Conservation (phyloP, 2,113 vertebrate species). For the Rhegmatorhina hoffmannsi region DNA sequence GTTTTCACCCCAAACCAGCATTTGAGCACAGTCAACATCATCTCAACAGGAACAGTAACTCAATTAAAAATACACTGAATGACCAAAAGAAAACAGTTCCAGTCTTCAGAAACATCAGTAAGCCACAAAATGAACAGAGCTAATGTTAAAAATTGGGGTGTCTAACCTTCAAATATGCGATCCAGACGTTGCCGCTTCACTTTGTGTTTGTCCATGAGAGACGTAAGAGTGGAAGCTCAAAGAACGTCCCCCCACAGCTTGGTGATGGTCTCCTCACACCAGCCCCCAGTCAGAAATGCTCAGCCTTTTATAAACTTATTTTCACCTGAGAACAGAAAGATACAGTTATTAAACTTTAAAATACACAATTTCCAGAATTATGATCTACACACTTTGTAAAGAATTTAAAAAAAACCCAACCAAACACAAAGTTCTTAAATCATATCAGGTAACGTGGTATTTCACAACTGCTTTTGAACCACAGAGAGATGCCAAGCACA, state of each 20-base stretch:
- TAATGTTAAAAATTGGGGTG: neutral
- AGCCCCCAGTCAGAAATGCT: conserved; percentile 31
- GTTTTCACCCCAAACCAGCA: neutral
- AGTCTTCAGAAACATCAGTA: neutral
- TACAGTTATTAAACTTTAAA: neutral
- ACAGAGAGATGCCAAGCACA: neutral
- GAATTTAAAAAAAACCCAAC: neutral
- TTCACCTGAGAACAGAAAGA: conserved; percentile 54
- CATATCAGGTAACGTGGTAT: neutral
- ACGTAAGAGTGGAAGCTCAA: conserved; percentile 52
- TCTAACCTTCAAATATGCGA: conserved; percentile 77
- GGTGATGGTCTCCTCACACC: neutral
- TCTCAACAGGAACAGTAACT: neutral
- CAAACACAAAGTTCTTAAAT: neutral
- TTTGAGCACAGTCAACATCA: neutral
- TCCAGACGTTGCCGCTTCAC: conserved; percentile 77
- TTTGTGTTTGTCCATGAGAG: conserved; percentile 79
- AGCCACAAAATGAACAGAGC: neutral
- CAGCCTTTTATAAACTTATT: neutral
- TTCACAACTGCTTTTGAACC: neutral
- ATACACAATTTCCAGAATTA: neutral
- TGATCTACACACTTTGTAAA: neutral
- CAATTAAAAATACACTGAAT: neutral
- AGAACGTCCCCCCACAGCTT: conserved; percentile 50
- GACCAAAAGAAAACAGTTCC: neutral